These are phyloP conservation scores for Drosophila formosana DNA, from an alignment of 2,888 invertebrate genomes.

Conservation along the genomic window DNA sequence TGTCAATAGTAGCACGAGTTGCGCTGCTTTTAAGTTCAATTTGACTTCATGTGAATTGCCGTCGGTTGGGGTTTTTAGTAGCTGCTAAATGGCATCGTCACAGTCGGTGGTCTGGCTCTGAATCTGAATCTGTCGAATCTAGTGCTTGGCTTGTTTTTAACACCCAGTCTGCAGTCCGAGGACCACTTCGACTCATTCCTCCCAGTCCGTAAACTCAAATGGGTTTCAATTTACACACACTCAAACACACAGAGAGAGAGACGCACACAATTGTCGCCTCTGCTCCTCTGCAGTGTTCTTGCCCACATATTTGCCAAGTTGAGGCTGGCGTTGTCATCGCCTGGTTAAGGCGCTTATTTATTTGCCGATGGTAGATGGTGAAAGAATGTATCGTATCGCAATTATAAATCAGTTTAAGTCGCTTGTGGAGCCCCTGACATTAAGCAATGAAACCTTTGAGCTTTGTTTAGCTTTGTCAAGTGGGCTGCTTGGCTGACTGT, in stretches of 20 bases:
- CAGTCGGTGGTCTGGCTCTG: slow-evolving; percentile 70
- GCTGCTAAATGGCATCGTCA: slow-evolving; percentile 75
- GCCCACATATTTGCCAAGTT: slow-evolving; percentile 58
- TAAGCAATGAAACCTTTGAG: slow-evolving; percentile 82
- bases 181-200: not conserved
- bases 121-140: slow-evolving; percentile 49
- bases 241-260: slow-evolving; percentile 40
- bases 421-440: slow-evolving; percentile 71
- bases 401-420: slow-evolving; percentile 84
- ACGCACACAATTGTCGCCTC: slow-evolving; percentile 50
- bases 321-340: slow-evolving; percentile 67
- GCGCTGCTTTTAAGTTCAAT: slow-evolving; percentile 50
- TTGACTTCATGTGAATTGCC: slow-evolving; percentile 41
- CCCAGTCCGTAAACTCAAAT: slow-evolving; percentile 57
- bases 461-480: slow-evolving; percentile 68
- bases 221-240: slow-evolving; percentile 79
- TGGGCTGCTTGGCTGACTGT: slow-evolving; percentile 49
- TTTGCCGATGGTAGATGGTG: slow-evolving; percentile 49
- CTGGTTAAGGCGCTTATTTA: slow-evolving; percentile 80
- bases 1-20: slow-evolving; percentile 32
- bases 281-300: slow-evolving; percentile 20
- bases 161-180: slow-evolving; percentile 61
- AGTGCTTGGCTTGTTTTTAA: slow-evolving; percentile 78
- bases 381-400: slow-evolving; percentile 75
- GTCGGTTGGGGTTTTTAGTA: slow-evolving; percentile 71